phyloP scores from a whole-genome alignment of 2,797 vertebrate species.

The Parambassis ranga region DNA sequence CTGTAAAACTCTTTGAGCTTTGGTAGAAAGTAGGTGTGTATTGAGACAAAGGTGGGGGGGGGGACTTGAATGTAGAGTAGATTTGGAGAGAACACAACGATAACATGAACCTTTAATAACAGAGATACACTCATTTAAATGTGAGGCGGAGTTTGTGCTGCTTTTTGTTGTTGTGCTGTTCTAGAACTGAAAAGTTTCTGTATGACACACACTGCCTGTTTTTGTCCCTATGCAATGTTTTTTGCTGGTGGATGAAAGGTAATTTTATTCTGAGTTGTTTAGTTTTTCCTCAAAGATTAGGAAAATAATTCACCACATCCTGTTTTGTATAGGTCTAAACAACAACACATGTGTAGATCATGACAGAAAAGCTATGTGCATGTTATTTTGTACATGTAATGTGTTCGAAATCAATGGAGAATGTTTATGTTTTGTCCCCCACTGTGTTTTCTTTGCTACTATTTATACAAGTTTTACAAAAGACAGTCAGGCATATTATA shows the following conservation, averaged over 20 bases:
- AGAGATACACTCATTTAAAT: not conserved
- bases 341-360: too few relatives aligned
- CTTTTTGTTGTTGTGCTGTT: not conserved
- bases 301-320: slow-evolving; percentile 17
- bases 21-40: not conserved
- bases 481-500: not conserved
- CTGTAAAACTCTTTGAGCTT: not conserved
- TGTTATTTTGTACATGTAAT: too few relatives aligned
- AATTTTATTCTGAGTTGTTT: slow-evolving; percentile 41
- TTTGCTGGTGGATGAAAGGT: slow-evolving; percentile 19
- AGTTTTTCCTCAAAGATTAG: slow-evolving; percentile 18
- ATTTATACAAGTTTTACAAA: slow-evolving; percentile 7
- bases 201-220: not conserved
- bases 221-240: slow-evolving; percentile 30
- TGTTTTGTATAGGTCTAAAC: not conserved
- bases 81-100: not conserved
- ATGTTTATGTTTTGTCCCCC: too few relatives aligned
- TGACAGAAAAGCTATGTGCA: too few relatives aligned
- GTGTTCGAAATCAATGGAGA: too few relatives aligned
- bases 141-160: not conserved
- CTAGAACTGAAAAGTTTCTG: not conserved
- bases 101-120: not conserved
- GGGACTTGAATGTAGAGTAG: too few relatives aligned
- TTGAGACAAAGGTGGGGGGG: slow-evolving; percentile 6
- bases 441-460: too few relatives aligned